Evolutionary conservation across 2,888 invertebrate species (phyloP).

Genomic region (Conistra vaccinii): DNA sequence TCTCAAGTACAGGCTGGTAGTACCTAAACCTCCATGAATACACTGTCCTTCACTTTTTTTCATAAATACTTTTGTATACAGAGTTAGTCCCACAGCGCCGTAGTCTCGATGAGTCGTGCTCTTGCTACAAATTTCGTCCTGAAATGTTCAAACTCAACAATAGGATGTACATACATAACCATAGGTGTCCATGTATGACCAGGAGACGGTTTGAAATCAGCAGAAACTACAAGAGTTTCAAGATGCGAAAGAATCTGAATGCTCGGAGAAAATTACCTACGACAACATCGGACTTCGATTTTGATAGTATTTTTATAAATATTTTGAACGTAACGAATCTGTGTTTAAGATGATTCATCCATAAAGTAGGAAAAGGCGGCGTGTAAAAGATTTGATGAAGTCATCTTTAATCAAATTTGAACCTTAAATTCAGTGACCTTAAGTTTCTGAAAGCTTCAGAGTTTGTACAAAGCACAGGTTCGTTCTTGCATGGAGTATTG

Average conservation of each 20-base stretch:
- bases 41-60: slow-evolving; percentile 14
- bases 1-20: too few species aligned
- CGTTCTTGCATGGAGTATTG: background rate
- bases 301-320: slow-evolving; percentile 24
- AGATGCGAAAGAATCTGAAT: slow-evolving; percentile 27
- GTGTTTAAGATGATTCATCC: background rate
- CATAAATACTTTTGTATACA: slow-evolving; percentile 54
- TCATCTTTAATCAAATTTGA: background rate
- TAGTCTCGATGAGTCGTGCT: slow-evolving; percentile 40
- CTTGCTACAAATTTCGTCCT: slow-evolving; percentile 46
- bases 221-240: slow-evolving; percentile 12
- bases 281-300: background rate
- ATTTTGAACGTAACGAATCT: background rate
- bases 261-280: slow-evolving; percentile 7
- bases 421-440: rapidly evolving
- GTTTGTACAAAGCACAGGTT: background rate
- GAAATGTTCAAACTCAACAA: slow-evolving; percentile 33
- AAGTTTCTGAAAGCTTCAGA: background rate
- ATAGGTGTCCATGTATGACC: slow-evolving; percentile 55
- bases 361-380: background rate
- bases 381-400: background rate
- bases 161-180: slow-evolving; percentile 46
- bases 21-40: too few species aligned
- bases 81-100: slow-evolving; percentile 44
- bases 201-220: slow-evolving; percentile 27